phyloP scores from a whole-genome alignment of 1,140 invertebrate species.

The Drosophila sp. region DNA sequence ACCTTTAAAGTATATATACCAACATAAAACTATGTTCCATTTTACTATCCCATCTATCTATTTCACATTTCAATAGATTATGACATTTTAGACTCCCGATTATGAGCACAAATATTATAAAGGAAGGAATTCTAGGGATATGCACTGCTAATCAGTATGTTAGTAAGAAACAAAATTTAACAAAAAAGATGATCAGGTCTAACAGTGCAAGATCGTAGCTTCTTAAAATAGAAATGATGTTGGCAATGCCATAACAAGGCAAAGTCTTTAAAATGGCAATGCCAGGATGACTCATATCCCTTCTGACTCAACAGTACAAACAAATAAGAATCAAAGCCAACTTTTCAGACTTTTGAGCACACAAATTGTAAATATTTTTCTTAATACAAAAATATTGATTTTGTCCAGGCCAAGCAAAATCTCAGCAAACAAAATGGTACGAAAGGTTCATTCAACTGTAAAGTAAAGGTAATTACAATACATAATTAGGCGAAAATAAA shows the following conservation, averaged over 20 bases:
- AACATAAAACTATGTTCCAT: too few species aligned
- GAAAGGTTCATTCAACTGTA: conserved; percentile 56
- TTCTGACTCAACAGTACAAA: conserved; percentile 9
- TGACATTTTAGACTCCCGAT: too few species aligned
- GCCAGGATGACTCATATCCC: conserved; percentile 9
- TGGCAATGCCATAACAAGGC: not conserved
- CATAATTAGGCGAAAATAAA: not conserved
- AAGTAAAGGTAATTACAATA: not conserved
- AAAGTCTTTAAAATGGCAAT: not conserved
- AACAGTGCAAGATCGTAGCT: too few species aligned
- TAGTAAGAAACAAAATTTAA: not conserved
- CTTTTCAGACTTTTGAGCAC: conserved; percentile 29
- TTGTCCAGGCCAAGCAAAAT: conserved; percentile 25
- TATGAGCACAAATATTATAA: too few species aligned
- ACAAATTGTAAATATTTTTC: conserved; percentile 42
- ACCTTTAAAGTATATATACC: not conserved
- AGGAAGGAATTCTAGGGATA: too few species aligned
- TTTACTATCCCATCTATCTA: too few species aligned
- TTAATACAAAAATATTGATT: conserved; percentile 67
- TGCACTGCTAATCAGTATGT: too few species aligned
- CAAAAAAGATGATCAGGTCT: too few species aligned
- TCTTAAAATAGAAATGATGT: not conserved
- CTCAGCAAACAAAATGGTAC: conserved; percentile 26
- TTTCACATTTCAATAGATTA: too few species aligned
- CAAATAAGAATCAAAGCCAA: conserved; percentile 20